Evolutionary conservation across 2,888 invertebrate genomes (phyloP).

Genomic region (Netelia inedita): DNA sequence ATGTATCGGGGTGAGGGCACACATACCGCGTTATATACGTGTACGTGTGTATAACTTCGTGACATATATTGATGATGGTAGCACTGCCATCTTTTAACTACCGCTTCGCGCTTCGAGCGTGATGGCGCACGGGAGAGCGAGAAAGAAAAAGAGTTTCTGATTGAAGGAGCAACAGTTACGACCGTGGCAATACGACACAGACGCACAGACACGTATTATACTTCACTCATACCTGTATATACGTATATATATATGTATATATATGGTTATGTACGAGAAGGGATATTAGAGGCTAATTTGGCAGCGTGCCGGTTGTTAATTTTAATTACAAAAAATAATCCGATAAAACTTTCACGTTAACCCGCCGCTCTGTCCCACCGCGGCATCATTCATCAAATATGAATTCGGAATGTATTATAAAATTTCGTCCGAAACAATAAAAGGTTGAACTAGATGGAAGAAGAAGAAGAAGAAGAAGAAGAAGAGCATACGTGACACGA

Average conservation of each 20-base stretch:
- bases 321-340: slow-evolving; percentile 84
- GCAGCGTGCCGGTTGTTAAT: slow-evolving; percentile 83
- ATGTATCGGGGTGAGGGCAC: slow-evolving; percentile 71
- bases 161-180: slow-evolving; percentile 69
- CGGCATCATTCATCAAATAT: slow-evolving; percentile 41
- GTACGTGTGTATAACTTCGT: slow-evolving; percentile 78
- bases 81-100: slow-evolving; percentile 82
- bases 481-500: slow-evolving; percentile 19
- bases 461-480: background rate
- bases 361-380: slow-evolving; percentile 64
- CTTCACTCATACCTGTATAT: slow-evolving; percentile 60
- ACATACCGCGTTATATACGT: slow-evolving; percentile 45
- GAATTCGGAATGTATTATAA: slow-evolving; percentile 13
- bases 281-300: slow-evolving; percentile 83
- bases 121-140: slow-evolving; percentile 64
- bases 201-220: slow-evolving; percentile 16
- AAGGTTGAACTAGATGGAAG: background rate
- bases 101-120: slow-evolving; percentile 71
- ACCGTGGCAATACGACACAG: slow-evolving; percentile 55
- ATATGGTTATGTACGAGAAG: slow-evolving; percentile 42
- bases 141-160: slow-evolving; percentile 67
- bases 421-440: slow-evolving; percentile 10
- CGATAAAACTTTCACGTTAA: slow-evolving; percentile 73
- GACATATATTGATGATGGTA: slow-evolving; percentile 85
- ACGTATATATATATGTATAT: slow-evolving; percentile 26